Conservation (phyloP, 2,888 invertebrate genomes). For the Laspeyria flexula region DNA sequence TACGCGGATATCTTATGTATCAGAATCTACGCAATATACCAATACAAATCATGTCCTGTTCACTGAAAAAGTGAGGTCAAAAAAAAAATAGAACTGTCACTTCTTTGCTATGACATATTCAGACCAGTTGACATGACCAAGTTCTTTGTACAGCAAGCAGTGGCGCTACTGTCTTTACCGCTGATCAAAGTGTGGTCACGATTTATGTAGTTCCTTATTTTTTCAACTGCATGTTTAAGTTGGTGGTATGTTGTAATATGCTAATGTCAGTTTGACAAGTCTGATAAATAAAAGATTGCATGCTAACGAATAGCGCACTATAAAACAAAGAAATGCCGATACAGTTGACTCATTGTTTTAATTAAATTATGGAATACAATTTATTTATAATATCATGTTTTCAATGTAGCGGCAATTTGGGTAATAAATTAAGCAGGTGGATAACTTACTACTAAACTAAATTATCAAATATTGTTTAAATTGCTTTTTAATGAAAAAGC, state of each 20-base stretch:
- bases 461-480: no score
- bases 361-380: no score
- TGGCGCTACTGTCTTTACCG: no score
- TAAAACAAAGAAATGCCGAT: constrained; percentile 6
- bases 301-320: neutral
- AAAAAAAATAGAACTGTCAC: neutral
- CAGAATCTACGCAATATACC: neutral
- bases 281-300: constrained; percentile 15
- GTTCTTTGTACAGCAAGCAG: neutral
- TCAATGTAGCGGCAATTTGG: neutral
- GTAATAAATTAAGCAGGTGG: no score
- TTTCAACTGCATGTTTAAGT: neutral
- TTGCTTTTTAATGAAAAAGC: no score
- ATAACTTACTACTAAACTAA: no score
- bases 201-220: neutral
- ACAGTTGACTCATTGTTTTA: constrained; percentile 3
- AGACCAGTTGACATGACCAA: neutral
- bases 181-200: neutral
- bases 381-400: neutral
- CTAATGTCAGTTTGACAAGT: constrained; percentile 24
- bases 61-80: neutral
- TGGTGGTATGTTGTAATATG: neutral
- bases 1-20: neutral
- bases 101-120: neutral
- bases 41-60: neutral